Conservation (phyloP, 1,140 invertebrate genomes). For the Theocolax elegans region DNA sequence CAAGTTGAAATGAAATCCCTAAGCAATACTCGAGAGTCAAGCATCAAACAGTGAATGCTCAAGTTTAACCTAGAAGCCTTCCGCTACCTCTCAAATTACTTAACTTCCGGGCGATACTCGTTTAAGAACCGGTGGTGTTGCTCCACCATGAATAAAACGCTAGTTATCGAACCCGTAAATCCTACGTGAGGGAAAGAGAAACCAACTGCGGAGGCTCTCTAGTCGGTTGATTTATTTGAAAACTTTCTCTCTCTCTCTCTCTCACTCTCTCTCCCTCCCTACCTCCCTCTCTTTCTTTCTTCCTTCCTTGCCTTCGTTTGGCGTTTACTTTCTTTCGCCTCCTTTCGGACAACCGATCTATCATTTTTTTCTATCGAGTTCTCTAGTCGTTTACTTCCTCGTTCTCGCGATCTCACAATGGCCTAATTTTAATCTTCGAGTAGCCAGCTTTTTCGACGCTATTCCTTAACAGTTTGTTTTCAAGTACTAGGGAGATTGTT, state of each 20-base stretch:
- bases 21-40: too few relatives aligned
- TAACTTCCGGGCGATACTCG: slow-evolving; percentile 14
- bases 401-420: neutral
- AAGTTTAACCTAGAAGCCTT: too few relatives aligned
- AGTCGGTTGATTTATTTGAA: slow-evolving; percentile 34
- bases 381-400: slow-evolving; percentile 7
- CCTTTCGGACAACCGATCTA: slow-evolving; percentile 19
- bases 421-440: neutral
- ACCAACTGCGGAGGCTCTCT: neutral
- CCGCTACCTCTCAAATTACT: slow-evolving; percentile 20
- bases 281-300: neutral
- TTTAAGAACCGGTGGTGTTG: neutral
- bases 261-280: neutral
- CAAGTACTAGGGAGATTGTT: too few relatives aligned
- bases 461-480: too few relatives aligned
- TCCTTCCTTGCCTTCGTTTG: neutral
- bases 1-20: too few relatives aligned
- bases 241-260: slow-evolving; percentile 23
- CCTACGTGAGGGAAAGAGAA: neutral
- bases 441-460: too few relatives aligned
- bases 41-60: too few relatives aligned
- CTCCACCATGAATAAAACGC: slow-evolving; percentile 41
- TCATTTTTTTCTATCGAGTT: slow-evolving; percentile 14
- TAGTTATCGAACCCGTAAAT: slow-evolving; percentile 46
- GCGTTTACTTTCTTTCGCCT: neutral